These are phyloP conservation scores for Agrochola lota DNA, from an alignment of 2,888 invertebrate genomes.

Conservation along the genomic window DNA sequence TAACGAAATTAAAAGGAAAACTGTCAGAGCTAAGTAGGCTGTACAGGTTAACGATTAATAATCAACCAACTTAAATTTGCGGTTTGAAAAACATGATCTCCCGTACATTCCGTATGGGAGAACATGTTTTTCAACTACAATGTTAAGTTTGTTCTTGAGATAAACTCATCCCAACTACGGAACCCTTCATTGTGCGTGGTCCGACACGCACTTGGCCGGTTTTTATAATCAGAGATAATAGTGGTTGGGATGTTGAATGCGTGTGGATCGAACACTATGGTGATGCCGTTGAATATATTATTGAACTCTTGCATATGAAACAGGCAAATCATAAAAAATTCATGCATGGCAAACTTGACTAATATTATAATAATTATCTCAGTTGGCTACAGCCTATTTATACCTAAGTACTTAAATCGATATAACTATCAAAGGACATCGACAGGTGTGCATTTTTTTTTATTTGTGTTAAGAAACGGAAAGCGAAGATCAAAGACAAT, in stretches of 20 bases:
- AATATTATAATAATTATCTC: not conserved
- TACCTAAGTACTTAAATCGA: not conserved
- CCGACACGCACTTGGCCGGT: no score
- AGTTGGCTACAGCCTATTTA: not conserved
- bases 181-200: no score
- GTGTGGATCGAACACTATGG: not conserved
- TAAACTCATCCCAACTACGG: no score
- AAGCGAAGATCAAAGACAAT: not conserved
- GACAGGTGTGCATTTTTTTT: not conserved
- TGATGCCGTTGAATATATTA: not conserved
- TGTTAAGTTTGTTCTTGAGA: no score
- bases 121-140: no score
- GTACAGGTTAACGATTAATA: no score
- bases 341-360: not conserved
- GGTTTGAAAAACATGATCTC: no score
- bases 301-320: not conserved
- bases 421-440: not conserved
- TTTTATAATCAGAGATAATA: not conserved
- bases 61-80: no score
- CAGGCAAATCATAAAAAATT: not conserved
- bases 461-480: not conserved
- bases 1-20: no score
- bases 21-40: no score
- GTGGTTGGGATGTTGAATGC: not conserved
- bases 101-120: no score